These are phyloP conservation scores for Gephyroberyx darwinii DNA, from an alignment of 2,797 vertebrate genomes.

Conservation along the genomic window DNA sequence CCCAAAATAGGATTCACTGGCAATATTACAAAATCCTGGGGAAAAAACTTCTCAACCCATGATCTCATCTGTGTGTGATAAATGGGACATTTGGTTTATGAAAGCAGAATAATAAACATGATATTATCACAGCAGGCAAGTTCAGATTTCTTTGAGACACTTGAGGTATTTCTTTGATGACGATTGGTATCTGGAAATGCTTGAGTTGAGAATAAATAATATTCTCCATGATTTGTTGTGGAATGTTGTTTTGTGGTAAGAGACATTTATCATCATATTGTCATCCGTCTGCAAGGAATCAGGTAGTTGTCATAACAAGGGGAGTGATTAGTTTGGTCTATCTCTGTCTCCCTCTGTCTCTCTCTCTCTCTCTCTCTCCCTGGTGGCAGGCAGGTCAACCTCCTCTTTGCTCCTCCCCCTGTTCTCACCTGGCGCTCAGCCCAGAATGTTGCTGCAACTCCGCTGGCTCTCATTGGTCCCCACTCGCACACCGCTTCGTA, in stretches of 20 bases:
- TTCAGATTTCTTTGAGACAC: conserved; percentile 16
- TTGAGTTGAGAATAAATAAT: conserved; percentile 6
- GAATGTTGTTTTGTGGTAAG: conserved; percentile 28
- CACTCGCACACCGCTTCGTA: conserved; percentile 76
- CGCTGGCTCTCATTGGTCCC: conserved; percentile 85
- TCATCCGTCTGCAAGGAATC: conserved; percentile 23
- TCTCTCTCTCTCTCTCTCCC: conserved; percentile 11
- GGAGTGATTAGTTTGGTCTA: conserved; percentile 49
- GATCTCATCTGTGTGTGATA: conserved; percentile 15
- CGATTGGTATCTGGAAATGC: not conserved
- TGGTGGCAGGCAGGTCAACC: conserved; percentile 74
- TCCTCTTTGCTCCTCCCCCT: conserved; percentile 76
- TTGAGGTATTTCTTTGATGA: not conserved
- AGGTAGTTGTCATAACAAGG: conserved; percentile 36
- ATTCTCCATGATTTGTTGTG: not conserved
- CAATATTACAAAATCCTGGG: conserved; percentile 14
- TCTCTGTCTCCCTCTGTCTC: conserved; percentile 19
- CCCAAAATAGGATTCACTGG: conserved; percentile 55
- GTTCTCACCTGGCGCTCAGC: conserved; percentile 90
- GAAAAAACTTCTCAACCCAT: not conserved
- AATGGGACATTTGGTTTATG: conserved; percentile 20
- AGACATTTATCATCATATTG: conserved; percentile 13
- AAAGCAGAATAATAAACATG: conserved; percentile 40
- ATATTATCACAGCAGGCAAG: conserved; percentile 19
- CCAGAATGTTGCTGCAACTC: conserved; percentile 92